Evolutionary conservation across 2,113 vertebrate genomes (phyloP).

Genomic region (Anseranas semipalmata): DNA sequence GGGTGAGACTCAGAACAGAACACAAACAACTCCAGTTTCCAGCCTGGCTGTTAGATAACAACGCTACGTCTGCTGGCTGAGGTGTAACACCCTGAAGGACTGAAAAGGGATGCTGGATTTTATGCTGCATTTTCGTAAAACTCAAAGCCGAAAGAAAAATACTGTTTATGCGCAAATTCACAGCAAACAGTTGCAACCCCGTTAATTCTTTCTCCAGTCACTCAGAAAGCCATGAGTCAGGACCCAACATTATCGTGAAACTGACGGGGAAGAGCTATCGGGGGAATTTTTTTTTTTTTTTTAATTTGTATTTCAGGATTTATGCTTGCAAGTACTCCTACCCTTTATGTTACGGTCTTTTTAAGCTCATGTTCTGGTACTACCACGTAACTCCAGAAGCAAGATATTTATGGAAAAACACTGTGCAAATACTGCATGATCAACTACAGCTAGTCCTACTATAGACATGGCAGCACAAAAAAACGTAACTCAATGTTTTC

Average conservation of each 20-base stretch:
- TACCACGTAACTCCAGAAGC: not conserved
- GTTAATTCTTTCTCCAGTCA: slow-evolving; percentile 8
- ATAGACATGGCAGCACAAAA: not conserved
- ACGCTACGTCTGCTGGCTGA: not conserved
- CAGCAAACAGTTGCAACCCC: not conserved
- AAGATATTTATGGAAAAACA: not conserved
- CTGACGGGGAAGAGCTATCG: not conserved
- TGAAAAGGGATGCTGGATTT: not conserved
- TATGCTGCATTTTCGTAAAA: not conserved
- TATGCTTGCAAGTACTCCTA: not conserved
- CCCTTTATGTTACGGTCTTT: not conserved
- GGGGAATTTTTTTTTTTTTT: not conserved
- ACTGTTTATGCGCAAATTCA: not conserved
- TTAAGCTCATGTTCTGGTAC: not conserved
- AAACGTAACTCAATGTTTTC: not conserved
- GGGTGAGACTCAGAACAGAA: not conserved
- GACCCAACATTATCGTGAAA: not conserved
- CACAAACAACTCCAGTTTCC: not conserved
- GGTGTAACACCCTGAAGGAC: not conserved
- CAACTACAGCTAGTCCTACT: not conserved
- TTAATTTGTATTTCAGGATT: not conserved
- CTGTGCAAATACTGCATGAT: accelerated
- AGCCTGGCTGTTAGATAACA: not conserved
- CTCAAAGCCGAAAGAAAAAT: not conserved
- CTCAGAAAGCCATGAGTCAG: not conserved